phyloP scores from a whole-genome alignment of 1,140 invertebrate species.

The Eupeodes corollae region DNA sequence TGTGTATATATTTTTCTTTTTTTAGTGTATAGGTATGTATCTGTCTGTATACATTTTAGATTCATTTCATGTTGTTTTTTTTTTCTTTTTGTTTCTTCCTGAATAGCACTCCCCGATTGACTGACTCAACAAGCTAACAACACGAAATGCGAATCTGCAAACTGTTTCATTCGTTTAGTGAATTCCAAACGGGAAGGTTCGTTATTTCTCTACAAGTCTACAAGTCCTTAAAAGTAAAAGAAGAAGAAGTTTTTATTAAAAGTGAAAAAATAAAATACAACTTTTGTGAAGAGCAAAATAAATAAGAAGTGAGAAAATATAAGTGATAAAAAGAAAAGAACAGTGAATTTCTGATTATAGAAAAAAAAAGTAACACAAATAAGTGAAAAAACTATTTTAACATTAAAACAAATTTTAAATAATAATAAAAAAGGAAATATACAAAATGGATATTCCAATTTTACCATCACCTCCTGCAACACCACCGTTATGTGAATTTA shows the following conservation, averaged over 20 bases:
- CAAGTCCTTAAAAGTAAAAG: constrained; percentile 6
- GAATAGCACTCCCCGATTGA: too few relatives aligned
- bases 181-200: constrained; percentile 34
- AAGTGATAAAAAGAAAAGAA: too few relatives aligned
- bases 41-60: too few relatives aligned
- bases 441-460: constrained; percentile 37
- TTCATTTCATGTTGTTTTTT: too few relatives aligned
- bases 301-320: too few relatives aligned
- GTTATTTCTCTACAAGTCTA: constrained; percentile 6
- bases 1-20: too few relatives aligned
- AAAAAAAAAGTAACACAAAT: neutral
- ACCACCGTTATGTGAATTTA: constrained; percentile 40
- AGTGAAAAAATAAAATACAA: constrained; percentile 10
- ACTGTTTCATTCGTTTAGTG: constrained; percentile 36
- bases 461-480: constrained; percentile 47
- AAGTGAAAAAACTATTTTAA: neutral
- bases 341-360: too few relatives aligned
- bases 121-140: too few relatives aligned
- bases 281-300: too few relatives aligned
- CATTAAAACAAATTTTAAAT: constrained; percentile 9
- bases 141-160: constrained; percentile 5
- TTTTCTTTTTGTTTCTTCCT: too few relatives aligned
- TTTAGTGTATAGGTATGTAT: too few relatives aligned
- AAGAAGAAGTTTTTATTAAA: constrained; percentile 12
- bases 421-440: constrained; percentile 5